phyloP scores from a whole-genome alignment of 2,113 vertebrate genomes.

The Charadrius vociferus region DNA sequence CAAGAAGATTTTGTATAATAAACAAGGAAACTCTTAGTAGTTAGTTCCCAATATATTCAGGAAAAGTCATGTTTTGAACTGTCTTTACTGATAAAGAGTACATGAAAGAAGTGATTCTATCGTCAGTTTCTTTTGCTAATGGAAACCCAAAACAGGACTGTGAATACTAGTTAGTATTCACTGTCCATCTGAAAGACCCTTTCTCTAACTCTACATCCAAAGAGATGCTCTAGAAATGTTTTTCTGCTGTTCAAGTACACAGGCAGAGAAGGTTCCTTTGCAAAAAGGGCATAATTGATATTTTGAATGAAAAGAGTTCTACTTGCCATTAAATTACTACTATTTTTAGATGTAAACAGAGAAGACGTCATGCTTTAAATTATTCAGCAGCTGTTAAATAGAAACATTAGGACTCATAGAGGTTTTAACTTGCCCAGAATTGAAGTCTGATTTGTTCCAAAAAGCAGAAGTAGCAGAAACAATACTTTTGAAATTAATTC shows the following conservation, averaged over 20 bases:
- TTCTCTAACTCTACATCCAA: not conserved
- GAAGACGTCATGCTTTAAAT: not conserved
- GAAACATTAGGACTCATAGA: not conserved
- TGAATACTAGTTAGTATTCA: not conserved
- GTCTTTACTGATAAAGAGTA: not conserved
- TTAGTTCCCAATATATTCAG: not conserved
- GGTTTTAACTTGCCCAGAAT: not conserved
- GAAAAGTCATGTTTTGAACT: not conserved
- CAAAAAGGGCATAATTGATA: not conserved
- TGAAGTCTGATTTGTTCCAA: not conserved
- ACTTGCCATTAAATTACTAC: not conserved
- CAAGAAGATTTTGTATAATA: not conserved
- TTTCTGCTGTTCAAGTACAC: not conserved
- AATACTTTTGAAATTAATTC: not conserved
- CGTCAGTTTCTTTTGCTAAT: not conserved
- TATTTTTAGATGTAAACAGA: constrained; percentile 8
- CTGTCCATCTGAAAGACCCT: not conserved
- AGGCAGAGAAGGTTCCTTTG: not conserved
- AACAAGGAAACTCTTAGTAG: not conserved
- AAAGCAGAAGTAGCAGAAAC: not conserved
- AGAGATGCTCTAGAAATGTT: not conserved
- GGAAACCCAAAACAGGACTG: not conserved
- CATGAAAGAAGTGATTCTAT: not conserved
- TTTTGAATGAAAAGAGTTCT: not conserved
- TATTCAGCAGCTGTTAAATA: not conserved